Evolutionary conservation across 2,113 vertebrate species (phyloP), one percentile per base, ranked within the genome.

Genomic region (Trematomus loennbergii): DNA sequence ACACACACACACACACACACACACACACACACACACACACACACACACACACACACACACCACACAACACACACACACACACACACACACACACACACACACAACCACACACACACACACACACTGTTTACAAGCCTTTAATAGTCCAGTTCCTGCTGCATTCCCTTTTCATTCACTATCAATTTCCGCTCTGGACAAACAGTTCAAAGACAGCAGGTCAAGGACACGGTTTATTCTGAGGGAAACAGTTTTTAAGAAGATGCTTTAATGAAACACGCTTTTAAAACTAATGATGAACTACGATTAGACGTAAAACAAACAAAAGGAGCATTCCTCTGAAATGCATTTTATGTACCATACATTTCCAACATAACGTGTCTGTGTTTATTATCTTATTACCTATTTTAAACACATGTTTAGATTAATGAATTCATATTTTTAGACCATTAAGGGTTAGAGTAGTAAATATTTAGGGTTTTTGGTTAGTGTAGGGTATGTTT

Each of bases 131-230:
- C 68, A 54, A 54, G 18, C 20, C 49, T 22, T 70, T 20, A 49
- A 36, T 40, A 75, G n/a, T 5, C 33, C 70, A 58, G 69, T 79
- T 79, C 70, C 81, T 57, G 48, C 48, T 69, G 74, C 50, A 59
- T 84, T 84, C 61, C 72, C 48, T 52, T 43, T 63, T 62, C 69
- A 58, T 55, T 81, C 48, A 64, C 15, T 33, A 40, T 18, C 13
- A 3, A 29, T 43, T 84, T 86, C 69, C 62, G 54, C 63, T 68
- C 11, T 11, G n/a, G 33, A 81, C 79, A 83, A 81, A 73, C 67
- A 40, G 52, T 18, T 62, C 67, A 66, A 70, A 76, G 9, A n/a
- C 59, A 1, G 3, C 57, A 11, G 45, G 61, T n/a, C 52, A 71
- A 60, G 63, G 43, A 53, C 59, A 46, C 22, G 0, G 25, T 4